phyloP scores from a whole-genome alignment of 2,113 vertebrate species.

The Dicrurus megarhynchus region DNA sequence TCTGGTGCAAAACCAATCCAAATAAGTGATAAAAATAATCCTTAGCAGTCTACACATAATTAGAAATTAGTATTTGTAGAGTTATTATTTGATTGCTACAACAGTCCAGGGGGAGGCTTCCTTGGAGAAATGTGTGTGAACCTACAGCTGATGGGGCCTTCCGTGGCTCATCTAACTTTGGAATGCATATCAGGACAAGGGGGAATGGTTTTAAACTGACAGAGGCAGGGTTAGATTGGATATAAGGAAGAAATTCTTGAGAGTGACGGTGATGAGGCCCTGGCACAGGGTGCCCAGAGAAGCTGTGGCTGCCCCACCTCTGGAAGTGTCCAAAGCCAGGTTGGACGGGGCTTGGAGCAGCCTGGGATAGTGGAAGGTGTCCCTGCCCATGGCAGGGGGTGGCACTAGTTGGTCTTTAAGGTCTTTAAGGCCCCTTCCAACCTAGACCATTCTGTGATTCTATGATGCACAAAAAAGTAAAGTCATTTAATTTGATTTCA shows the following conservation, averaged over 20 bases:
- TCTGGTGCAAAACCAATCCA: not conserved
- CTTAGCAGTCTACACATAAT: not conserved
- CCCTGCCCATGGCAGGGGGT: not conserved
- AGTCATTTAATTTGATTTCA: not conserved
- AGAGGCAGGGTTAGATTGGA: not conserved
- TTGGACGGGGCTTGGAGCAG: fast-evolving
- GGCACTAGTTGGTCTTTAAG: not conserved
- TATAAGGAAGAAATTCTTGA: not conserved
- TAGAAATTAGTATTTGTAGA: not conserved
- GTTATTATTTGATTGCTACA: not conserved
- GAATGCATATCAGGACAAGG: not conserved
- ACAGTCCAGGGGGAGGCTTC: not conserved
- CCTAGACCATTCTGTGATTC: not conserved
- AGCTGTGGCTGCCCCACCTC: not conserved
- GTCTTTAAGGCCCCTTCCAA: not conserved
- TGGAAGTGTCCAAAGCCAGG: not conserved
- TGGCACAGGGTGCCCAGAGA: not conserved
- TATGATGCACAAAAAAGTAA: not conserved
- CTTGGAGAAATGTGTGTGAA: not conserved
- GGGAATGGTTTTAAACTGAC: not conserved
- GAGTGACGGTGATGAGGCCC: fast-evolving
- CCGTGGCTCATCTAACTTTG: not conserved
- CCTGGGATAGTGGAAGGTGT: not conserved
- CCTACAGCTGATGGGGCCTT: not conserved
- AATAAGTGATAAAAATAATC: not conserved